A percentile compares a stretch with the other conserved stretches of the same genome.
Conservation (phyloP, 1,140 invertebrate species). For the Bradynema listronoti region DNA sequence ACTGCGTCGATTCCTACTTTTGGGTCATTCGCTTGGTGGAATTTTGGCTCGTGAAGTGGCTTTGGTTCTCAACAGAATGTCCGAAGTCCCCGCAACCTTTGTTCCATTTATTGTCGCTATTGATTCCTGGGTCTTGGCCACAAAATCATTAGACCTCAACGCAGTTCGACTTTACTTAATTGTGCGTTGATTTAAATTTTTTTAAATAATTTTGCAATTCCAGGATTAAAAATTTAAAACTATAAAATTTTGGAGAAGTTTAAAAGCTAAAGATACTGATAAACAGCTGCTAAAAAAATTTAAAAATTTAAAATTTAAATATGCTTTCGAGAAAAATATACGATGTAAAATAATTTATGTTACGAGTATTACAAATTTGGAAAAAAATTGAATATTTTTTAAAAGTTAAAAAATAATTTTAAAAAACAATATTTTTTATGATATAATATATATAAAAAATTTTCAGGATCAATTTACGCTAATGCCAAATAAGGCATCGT, state of each 20-base stretch:
- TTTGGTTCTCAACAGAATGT: constrained; percentile 20
- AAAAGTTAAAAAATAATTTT: no score
- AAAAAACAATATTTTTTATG: no score
- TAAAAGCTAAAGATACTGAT: no score
- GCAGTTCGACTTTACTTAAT: no score
- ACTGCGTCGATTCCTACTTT: constrained; percentile 17
- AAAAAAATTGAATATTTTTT: neutral
- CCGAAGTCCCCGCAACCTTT: neutral
- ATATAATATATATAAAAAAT: neutral
- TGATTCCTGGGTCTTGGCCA: constrained; percentile 4
- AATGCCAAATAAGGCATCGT: neutral
- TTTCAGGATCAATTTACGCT: constrained; percentile 5
- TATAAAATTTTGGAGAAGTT: no score
- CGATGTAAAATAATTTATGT: neutral
- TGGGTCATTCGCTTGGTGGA: constrained; percentile 47
- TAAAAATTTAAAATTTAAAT: no score
- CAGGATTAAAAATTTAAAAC: no score
- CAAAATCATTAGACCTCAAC: constrained; percentile 1
- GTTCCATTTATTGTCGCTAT: constrained; percentile 8
- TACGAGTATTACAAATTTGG: neutral
- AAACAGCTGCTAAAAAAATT: no score
- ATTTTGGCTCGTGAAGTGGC: constrained; percentile 36
- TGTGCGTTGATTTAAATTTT: no score
- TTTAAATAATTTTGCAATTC: no score
- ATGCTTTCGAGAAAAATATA: no score